phyloP scores from a whole-genome alignment of 2,113 vertebrate species.

The Phoxinus phoxinus region DNA sequence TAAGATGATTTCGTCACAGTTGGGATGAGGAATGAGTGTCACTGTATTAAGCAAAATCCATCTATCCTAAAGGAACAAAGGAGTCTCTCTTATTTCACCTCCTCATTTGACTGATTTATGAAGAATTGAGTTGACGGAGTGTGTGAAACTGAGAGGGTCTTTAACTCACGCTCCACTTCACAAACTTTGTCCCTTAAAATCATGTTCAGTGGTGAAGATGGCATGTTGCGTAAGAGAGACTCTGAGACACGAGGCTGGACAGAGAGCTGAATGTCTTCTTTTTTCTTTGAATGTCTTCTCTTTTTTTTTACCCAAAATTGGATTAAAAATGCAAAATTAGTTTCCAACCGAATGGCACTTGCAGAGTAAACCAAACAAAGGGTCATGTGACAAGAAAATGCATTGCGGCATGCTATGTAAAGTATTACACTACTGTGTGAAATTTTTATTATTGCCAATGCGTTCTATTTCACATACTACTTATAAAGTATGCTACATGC shows the following conservation, averaged over 20 bases:
- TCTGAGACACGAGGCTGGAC: not conserved
- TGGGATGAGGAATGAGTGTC: not conserved
- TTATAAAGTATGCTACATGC: not conserved
- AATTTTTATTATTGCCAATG: not conserved
- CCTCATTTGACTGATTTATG: conserved; percentile 36
- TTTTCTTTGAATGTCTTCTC: not conserved
- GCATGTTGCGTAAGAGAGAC: conserved; percentile 26
- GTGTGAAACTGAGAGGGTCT: conserved; percentile 20
- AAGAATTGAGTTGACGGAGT: conserved; percentile 1
- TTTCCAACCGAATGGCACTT: not conserved
- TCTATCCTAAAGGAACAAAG: not conserved
- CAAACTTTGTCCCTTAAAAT: conserved; percentile 17
- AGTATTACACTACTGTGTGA: not conserved
- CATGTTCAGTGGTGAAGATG: conserved; percentile 17
- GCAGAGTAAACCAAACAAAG: not conserved
- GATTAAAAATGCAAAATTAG: not conserved
- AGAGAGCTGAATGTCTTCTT: not conserved
- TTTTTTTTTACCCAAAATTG: not conserved
- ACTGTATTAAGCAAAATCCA: conserved; percentile 8
- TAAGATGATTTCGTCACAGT: conserved; percentile 8
- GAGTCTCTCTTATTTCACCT: conserved; percentile 20
- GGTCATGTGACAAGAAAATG: not conserved
- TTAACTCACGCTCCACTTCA: conserved; percentile 31
- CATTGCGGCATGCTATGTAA: not conserved
- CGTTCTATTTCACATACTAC: not conserved